These are phyloP conservation scores for Thaumatotibia leucotreta DNA, from an alignment of 1,140 invertebrate genomes.

Conservation along the genomic window DNA sequence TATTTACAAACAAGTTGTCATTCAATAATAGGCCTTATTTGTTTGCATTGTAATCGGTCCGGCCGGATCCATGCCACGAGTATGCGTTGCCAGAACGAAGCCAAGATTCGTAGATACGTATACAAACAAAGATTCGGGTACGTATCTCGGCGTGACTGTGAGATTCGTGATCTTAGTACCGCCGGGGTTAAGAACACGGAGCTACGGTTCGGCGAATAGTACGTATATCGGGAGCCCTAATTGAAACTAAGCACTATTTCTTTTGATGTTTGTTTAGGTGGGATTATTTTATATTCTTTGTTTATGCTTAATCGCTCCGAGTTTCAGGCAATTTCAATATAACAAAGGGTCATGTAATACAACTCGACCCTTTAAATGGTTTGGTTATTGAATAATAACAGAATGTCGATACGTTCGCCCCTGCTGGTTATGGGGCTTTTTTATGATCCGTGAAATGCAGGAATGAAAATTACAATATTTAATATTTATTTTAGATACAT, in stretches of 20 bases:
- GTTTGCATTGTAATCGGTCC: too few relatives aligned
- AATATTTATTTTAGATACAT: not conserved
- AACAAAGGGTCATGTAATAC: slow-evolving; percentile 61
- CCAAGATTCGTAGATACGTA: too few relatives aligned
- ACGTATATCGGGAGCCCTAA: too few relatives aligned
- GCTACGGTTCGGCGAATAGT: too few relatives aligned
- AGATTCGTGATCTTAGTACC: too few relatives aligned
- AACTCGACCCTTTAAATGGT: slow-evolving; percentile 52
- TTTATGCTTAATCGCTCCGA: slow-evolving; percentile 24
- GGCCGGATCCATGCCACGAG: too few relatives aligned
- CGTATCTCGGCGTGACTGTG: too few relatives aligned
- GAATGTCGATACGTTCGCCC: slow-evolving; percentile 50
- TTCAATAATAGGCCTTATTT: too few relatives aligned
- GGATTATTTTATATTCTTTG: slow-evolving; percentile 13
- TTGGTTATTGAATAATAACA: slow-evolving; percentile 66
- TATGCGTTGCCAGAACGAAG: too few relatives aligned
- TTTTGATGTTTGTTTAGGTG: not conserved
- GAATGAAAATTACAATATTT: slow-evolving; percentile 52
- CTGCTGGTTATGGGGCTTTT: slow-evolving; percentile 53
- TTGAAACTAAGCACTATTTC: not conserved
- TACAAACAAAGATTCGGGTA: too few relatives aligned
- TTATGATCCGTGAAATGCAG: slow-evolving; percentile 65
- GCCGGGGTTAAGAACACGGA: too few relatives aligned
- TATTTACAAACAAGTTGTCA: too few relatives aligned
- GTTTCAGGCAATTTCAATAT: slow-evolving; percentile 60